Evolutionary conservation across 2,113 vertebrate genomes (phyloP), one percentile per base, ranked within the genome.

Genomic region (Microcebus griseorufus): DNA sequence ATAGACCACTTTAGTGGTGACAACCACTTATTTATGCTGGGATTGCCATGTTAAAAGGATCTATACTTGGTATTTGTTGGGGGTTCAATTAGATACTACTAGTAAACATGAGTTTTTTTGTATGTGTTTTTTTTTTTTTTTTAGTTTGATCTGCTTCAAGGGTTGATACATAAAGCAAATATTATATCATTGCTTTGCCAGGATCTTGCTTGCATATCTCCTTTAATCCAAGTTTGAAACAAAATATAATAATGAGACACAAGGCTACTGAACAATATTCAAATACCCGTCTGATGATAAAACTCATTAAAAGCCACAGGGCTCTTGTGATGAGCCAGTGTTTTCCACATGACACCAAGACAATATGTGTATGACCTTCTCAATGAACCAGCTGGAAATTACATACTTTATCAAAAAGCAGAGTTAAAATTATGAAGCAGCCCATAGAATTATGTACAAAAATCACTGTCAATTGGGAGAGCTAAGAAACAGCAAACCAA

Each of bases 151-250:
- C 7, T 92, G 11, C 55, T 86, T 2, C 3, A 64, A 79, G 20
- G 14, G 25, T 95, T 93, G 94, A 67, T 39, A 42, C 18, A n/a
- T 6, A 69, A 48, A 76, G 11, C 55, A 93, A 95, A 55, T 73
- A 55, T 55, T 55, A 27, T 62, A 62, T 92, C 10, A 76, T 70
- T 86, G 5, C 5, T 84, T 88, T 95, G 20, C 18, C 53, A 79
- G 27, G 11, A 69, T 86, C 27, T 70, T 96, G 34, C 27, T 81
- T 62, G 20, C 22, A 90, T 62, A 37, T 82, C 16, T 93, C 32
- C 29, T 93, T 87, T 87, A 94, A 84, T 86, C 14, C n/a, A 96
- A 76, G 4, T 91, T 90, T 85, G 82, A 95, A 94, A 22, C 32
- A 88, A 96, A 94, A 62, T 79, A 34, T 32, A 92, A 92, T 78